These are phyloP conservation scores for Saccostrea echinata DNA, from an alignment of 1,140 invertebrate species.

Conservation along the genomic window DNA sequence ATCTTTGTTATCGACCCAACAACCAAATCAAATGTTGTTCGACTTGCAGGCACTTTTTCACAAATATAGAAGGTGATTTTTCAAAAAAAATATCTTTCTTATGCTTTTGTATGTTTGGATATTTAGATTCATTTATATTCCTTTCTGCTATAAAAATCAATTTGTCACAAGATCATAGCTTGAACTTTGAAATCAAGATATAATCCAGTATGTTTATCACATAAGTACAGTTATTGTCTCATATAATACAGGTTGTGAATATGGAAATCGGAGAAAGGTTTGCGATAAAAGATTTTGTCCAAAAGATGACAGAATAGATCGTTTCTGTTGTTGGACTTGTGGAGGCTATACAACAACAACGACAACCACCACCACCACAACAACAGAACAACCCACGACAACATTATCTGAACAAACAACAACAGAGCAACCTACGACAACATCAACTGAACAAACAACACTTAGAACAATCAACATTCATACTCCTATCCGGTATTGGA, in stretches of 20 bases:
- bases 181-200: background rate
- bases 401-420: background rate
- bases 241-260: background rate
- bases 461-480: background rate
- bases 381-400: background rate
- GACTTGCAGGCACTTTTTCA: background rate
- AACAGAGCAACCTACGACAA: background rate
- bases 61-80: background rate
- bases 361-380: background rate
- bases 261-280: background rate
- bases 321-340: conserved; percentile 13
- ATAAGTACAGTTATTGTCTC: background rate
- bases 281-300: background rate
- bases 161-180: background rate
- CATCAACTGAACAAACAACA: background rate
- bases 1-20: background rate
- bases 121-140: background rate
- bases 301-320: background rate
- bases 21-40: background rate
- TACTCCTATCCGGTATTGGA: background rate
- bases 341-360: background rate
- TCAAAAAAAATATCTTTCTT: background rate
- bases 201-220: background rate
- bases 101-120: background rate
- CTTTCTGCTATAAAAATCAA: background rate